A percentile compares a stretch with the other conserved stretches of the same genome.
phyloP scores from a whole-genome alignment of 2,888 invertebrate species.

The Metacarcinus magister region DNA sequence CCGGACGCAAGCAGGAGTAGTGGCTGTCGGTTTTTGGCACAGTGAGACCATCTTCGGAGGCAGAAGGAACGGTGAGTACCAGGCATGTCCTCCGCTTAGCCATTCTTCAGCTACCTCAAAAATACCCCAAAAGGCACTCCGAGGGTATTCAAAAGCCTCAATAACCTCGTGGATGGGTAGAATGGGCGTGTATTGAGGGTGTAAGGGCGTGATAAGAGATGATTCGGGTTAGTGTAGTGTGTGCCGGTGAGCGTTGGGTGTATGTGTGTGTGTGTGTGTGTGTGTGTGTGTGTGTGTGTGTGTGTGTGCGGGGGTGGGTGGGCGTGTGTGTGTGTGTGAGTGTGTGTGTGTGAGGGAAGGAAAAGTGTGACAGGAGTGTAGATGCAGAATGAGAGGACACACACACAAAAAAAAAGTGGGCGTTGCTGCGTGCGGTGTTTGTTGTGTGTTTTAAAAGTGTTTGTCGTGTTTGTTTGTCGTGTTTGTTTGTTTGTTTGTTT shows the following conservation, averaged over 20 bases:
- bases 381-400: too few species aligned
- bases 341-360: background rate
- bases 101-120: background rate
- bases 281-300: background rate
- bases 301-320: background rate
- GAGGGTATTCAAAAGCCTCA: background rate
- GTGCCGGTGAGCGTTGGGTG: constrained; percentile 9
- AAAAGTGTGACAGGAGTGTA: background rate
- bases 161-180: background rate
- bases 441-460: too few species aligned
- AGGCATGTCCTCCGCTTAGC: background rate
- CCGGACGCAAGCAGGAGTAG: constrained; percentile 68
- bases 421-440: too few species aligned
- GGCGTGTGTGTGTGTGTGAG: background rate
- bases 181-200: background rate
- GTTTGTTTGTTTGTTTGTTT: too few species aligned
- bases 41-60: constrained; percentile 73
- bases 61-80: constrained; percentile 77
- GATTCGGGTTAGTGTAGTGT: background rate
- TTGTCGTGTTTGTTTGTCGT: too few species aligned
- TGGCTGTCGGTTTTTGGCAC: constrained; percentile 68
- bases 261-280: constrained; percentile 1
- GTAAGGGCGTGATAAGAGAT: background rate
- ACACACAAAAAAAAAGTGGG: too few species aligned
- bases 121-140: background rate